Evolutionary conservation across 2,888 invertebrate species (phyloP).

Genomic region (Harpalus rubripes): DNA sequence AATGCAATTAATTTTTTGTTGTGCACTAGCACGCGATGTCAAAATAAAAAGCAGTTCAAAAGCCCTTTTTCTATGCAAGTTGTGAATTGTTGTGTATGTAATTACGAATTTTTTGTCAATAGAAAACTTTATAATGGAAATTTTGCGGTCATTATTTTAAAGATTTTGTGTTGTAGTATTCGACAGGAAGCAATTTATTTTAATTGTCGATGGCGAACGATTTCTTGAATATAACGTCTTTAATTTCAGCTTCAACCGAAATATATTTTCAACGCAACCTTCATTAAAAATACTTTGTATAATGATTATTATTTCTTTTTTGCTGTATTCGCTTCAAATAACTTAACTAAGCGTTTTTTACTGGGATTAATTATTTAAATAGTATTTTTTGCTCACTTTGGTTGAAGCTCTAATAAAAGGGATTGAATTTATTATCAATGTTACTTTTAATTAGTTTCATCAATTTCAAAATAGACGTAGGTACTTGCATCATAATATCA

Average conservation of each 20-base stretch:
- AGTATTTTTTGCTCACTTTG: not conserved
- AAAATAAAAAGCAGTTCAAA: conserved; percentile 48
- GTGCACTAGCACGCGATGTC: conserved; percentile 55
- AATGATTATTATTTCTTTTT: conserved; percentile 33
- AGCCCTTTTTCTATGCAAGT: conserved; percentile 37
- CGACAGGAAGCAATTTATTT: conserved; percentile 51
- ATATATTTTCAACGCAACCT: conserved; percentile 13
- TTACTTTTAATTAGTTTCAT: not conserved
- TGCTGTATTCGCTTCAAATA: not conserved
- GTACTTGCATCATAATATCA: not conserved
- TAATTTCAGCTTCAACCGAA: conserved; percentile 20
- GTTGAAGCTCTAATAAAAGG: not conserved
- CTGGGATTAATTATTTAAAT: not conserved
- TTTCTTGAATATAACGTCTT: conserved; percentile 33
- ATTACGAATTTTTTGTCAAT: conserved; percentile 56
- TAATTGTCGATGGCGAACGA: conserved; percentile 38
- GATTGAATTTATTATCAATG: not conserved
- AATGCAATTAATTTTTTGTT: conserved; percentile 61
- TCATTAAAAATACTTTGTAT: conserved; percentile 31
- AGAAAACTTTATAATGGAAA: conserved; percentile 50
- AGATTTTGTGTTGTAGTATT: conserved; percentile 45
- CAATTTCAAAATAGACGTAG: not conserved
- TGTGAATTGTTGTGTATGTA: conserved; percentile 60
- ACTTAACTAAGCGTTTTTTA: not conserved
- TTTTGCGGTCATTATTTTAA: conserved; percentile 53